A percentile compares a stretch with the other conserved stretches of the same genome.
These are phyloP conservation scores for Smutsia gigantea DNA, from an alignment of 2,797 vertebrate species.

Conservation along the genomic window DNA sequence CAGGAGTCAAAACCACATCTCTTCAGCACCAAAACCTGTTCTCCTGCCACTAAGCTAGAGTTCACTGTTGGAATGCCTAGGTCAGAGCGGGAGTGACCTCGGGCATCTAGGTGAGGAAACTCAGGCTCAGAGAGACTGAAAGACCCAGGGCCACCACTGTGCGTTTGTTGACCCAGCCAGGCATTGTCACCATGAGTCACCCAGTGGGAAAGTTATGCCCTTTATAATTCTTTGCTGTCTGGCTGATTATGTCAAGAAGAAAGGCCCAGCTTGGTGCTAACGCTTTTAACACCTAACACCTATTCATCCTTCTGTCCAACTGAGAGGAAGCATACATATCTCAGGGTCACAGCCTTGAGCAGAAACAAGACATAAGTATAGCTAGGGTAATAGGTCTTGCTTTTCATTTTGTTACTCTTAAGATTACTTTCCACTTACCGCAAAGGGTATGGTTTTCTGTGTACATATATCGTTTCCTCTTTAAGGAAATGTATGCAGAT, in stretches of 20 bases:
- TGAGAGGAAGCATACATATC: neutral
- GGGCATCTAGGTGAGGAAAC: neutral
- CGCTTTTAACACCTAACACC: neutral
- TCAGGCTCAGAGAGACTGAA: neutral
- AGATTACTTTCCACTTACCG: neutral
- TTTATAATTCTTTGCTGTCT: neutral
- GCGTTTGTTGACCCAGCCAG: neutral
- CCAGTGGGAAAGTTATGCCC: neutral
- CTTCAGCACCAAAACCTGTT: rapidly evolving
- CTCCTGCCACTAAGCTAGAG: neutral
- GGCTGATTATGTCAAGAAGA: neutral
- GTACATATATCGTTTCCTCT: neutral
- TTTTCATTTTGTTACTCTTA: neutral
- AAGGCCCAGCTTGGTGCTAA: neutral
- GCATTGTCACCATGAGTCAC: neutral
- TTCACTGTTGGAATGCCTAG: rapidly evolving
- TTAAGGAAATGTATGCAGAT: neutral
- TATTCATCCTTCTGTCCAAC: neutral
- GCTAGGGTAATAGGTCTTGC: neutral
- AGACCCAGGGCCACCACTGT: rapidly evolving
- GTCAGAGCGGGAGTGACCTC: neutral
- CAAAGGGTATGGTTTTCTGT: neutral
- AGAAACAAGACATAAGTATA: neutral
- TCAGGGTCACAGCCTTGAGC: neutral
- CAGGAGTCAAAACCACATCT: neutral